Evolutionary conservation across 1,140 invertebrate species (phyloP).

Genomic region (Teleogryllus occipitalis): DNA sequence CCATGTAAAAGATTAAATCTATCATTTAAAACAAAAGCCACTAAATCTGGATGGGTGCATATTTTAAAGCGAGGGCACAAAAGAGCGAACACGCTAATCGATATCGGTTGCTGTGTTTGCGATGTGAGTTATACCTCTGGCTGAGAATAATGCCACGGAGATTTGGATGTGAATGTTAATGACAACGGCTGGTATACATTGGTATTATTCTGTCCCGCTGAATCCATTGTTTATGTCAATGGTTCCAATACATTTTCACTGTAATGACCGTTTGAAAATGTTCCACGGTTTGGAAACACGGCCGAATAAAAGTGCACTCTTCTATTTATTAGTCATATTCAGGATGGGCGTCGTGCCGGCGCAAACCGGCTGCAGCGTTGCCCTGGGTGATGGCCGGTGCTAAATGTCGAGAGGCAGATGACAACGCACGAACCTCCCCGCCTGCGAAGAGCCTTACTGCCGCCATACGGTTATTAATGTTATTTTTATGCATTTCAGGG

Average conservation of each 20-base stretch:
- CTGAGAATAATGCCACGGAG: background rate
- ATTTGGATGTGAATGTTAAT: constrained; percentile 5
- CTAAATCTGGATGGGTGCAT: constrained; percentile 1
- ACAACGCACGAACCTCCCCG: no score
- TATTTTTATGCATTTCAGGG: no score
- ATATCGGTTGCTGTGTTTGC: background rate
- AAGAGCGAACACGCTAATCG: background rate
- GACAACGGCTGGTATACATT: background rate
- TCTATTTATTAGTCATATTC: constrained; percentile 1
- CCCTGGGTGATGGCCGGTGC: no score
- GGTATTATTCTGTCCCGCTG: background rate
- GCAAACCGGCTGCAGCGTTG: background rate
- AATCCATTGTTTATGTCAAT: constrained; percentile 5
- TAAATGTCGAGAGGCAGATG: no score
- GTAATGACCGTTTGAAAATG: background rate
- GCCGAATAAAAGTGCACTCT: background rate
- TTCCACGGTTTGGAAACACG: background rate
- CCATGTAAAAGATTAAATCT: constrained; percentile 1
- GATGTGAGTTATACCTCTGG: background rate
- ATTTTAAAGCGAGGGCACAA: background rate
- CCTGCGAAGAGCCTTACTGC: no score
- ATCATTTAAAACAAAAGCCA: constrained; percentile 5
- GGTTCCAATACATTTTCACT: background rate
- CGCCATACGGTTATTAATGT: no score
- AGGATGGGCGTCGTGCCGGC: background rate